Base-by-base conservation (phyloP, 2,797 vertebrate species). In the Sebastes umbrosus region DNA sequence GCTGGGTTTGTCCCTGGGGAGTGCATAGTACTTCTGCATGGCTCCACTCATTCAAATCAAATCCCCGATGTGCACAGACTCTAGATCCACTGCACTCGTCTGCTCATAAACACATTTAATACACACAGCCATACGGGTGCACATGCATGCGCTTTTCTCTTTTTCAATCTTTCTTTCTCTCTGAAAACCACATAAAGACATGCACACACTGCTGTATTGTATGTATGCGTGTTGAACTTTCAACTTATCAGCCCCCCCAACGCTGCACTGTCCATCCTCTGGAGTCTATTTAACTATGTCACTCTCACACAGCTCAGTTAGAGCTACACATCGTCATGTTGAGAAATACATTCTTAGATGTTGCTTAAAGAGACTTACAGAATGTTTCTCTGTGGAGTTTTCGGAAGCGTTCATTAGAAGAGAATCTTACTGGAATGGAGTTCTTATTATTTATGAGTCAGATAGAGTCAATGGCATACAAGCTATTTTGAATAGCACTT, bases 11-110 rank as follows among this genome's bases (percentile, higher is more conserved):
- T 79, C 83, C 70, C 36, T 18, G 57, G 50, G 73, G 74, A 54
- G 20, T 20, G 24, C 20, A 16, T 18, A 24, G 39, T 32, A 63
- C 64, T 36, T 69, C 27, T 36, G 43, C 46, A 43, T 5, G 46
- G 52, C 73, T 75, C 36, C 1, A 16, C 73, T 78, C 63, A 39
- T 71, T 82, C 71, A 85, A 75, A 69, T 83, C 32, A 34, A 74
- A 80, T 72, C 77, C 76, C 75, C 59, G 59, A 66, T 52, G 73
- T 55, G 60, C 67, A 31, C 39, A 60, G 32, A 66, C 50, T 73
- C 52, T 20, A 57, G 25, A 76, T 77, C 20, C 46, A 18, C 20
- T 24, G 62, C 63, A 18, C 22, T 60, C 11, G 8, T 10, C 46
- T 64, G 22, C 69, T 58, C 73, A 71, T 59, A 69, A 55, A 73